Base-by-base conservation (phyloP, 2,113 vertebrate species). In the Panthera tigris region DNA sequence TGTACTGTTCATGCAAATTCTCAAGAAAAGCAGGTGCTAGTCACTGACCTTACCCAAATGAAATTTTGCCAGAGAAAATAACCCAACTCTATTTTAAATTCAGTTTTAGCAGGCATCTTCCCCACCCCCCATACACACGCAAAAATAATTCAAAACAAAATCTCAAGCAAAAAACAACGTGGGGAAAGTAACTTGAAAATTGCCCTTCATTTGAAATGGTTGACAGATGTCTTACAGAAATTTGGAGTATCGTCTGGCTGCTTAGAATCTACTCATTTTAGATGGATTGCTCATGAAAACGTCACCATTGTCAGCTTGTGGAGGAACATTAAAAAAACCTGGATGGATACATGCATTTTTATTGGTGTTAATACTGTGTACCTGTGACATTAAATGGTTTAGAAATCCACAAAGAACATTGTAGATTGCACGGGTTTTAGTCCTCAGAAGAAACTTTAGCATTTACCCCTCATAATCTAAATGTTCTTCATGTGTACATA, bases 1-100 rank as follows among this genome's bases (percentile, higher is more conserved):
- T 85, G 65, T 39, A 71, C 50, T 85, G 57, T 81, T 96, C 90
- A 95, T 97, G 96, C 80, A 97, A 97, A 98, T 97, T 91, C 82
- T 92, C 88, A 95, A 90, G 95, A 90, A 93, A 69, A 96, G 79
- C 96, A 97, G 92, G 97, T 97, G 95, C 80, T 93, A 78, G 45
- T 92, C 76, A 65, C 29, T 92, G 88, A 94, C 96, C 94, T 84
- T 97, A 92, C 79, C 63, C 89, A 89, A 89, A 85, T 68, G 93
- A 91, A 91, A 94, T 48, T 78, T 94, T 96, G 48, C 87, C 88
- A 92, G 65, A 94, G n/a, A 96, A 98, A 97, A 80, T 96, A 96
- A 13, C 78, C 87, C 86, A 90, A n/a, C 50, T 94, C 14, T 89
- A 19, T 84, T 83, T 91, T 36, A 76, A 96, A 95, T 96, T 93